Percentiles rank a stretch among this genome's conserved stretches.
Evolutionary conservation across 2,797 vertebrate genomes (phyloP).

Genomic region (Falco biarmicus): DNA sequence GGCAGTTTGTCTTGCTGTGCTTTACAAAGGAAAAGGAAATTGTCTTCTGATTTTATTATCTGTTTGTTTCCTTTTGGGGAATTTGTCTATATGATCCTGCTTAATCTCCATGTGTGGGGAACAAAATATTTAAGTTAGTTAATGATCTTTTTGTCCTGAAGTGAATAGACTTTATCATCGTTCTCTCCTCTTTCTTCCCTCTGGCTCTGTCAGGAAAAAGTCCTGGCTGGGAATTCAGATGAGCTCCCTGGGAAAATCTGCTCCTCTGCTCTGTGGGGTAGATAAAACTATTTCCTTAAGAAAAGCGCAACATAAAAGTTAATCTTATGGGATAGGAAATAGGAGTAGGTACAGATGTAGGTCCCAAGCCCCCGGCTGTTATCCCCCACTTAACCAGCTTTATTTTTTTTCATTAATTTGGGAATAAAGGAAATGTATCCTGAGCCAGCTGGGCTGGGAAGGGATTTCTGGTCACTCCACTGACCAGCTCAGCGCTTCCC

Average conservation of each 20-base stretch:
- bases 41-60: slow-evolving; percentile 1
- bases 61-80: slow-evolving; percentile 30
- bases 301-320: background rate
- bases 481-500: background rate
- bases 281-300: background rate
- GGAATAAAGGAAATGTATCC: background rate
- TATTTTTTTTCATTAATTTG: background rate
- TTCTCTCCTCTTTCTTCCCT: background rate
- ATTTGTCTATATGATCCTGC: background rate
- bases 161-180: slow-evolving; percentile 27
- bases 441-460: background rate
- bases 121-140: slow-evolving; percentile 36
- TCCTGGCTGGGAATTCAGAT: background rate
- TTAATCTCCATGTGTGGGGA: slow-evolving; percentile 13
- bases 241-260: slow-evolving; percentile 13
- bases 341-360: background rate
- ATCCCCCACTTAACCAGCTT: background rate
- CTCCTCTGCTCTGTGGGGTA: background rate
- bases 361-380: background rate
- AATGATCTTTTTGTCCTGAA: slow-evolving; percentile 42
- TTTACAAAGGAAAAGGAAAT: slow-evolving; percentile 33
- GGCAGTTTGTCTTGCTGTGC: background rate
- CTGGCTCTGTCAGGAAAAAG: background rate
- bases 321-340: background rate
- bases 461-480: background rate